Base-by-base conservation (phyloP, 2,797 vertebrate species). In the Neopelma chrysocephalum region DNA sequence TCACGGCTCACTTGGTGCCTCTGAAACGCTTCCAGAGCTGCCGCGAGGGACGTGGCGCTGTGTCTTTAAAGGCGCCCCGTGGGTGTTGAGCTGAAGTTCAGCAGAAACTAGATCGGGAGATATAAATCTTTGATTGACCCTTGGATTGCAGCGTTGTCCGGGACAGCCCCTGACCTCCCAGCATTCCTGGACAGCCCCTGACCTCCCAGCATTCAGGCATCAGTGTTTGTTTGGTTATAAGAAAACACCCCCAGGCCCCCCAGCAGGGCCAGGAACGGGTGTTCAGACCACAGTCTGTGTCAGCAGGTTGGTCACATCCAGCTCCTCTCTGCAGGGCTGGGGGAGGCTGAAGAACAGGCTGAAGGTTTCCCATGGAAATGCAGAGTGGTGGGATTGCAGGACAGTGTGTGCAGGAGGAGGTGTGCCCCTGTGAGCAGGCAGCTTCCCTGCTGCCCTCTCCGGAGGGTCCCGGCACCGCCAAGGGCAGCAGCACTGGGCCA, bases 11-110 rank as follows among this genome's bases (percentile, higher is more conserved):
- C 54, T 32, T 11, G 2, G 56, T 11, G 53, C 85, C 66, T 70
- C 90, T 17, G 2, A 26, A 64, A 45, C 50, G 7, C 62, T 9
- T 7, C 50, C 36, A 5, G 14, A 20, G 27, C 22, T 42, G 34
- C 20, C 2, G 2, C 11, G 17, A 25, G 40, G 57, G 72, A 65
- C 22, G 45, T 20, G 22, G 86, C 65, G 58, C 79, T 25, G 1
- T 19, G 1, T 61, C 89, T 91, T 43, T n/a, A 45, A 56, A 73
- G 82, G 85, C 76, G 66, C 76, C 92, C 73, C 21, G 29, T 53
- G 51, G 18, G 71, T 43, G 89, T 64, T 92, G 88, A 69, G 85
- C 56, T 94, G 51, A 94, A 93, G 78, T 38, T 93, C 94, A 89
- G 70, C 64, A 89, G 95, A 91, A 94, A 93, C 90, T 51, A 64